Evolutionary conservation across 2,888 invertebrate species (phyloP).

Genomic region (Tachystola acroxantha): DNA sequence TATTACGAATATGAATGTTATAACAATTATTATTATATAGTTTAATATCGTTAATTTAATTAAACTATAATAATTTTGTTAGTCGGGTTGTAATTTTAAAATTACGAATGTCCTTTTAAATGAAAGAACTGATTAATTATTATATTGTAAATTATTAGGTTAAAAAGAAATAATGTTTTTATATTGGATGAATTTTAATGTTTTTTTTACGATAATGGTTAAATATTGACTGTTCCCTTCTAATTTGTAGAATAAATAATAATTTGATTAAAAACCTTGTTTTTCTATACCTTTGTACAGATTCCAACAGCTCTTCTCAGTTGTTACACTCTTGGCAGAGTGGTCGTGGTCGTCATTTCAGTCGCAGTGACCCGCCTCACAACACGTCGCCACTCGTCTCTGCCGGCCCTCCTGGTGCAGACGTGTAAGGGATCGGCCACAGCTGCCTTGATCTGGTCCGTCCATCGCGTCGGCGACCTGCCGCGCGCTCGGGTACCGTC

Average conservation of each 20-base stretch:
- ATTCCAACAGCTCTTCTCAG: too few relatives aligned
- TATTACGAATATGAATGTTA: conserved; percentile 26
- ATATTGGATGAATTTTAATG: neutral
- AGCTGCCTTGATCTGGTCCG: too few relatives aligned
- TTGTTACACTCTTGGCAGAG: too few relatives aligned
- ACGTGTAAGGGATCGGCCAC: too few relatives aligned
- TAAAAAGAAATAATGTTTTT: conserved; percentile 3
- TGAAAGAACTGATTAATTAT: conserved; percentile 46
- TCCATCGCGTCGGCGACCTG: too few relatives aligned
- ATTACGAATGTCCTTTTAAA: conserved; percentile 16
- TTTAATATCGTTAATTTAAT: conserved; percentile 10
- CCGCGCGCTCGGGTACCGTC: too few relatives aligned
- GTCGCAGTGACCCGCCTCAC: too few relatives aligned
- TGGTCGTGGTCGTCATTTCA: too few relatives aligned
- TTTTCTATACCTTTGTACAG: neutral
- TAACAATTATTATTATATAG: conserved; percentile 1
- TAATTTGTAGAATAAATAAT: neutral
- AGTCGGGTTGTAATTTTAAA: conserved; percentile 7
- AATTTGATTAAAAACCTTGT: neutral
- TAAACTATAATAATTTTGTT: neutral
- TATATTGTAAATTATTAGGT: conserved; percentile 3
- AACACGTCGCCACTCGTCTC: too few relatives aligned
- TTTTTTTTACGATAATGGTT: neutral
- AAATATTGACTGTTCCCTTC: neutral
- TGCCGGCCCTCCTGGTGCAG: too few relatives aligned